These are phyloP conservation scores for Criorhina ranunculi DNA, from an alignment of 2,888 invertebrate genomes.

Conservation along the genomic window DNA sequence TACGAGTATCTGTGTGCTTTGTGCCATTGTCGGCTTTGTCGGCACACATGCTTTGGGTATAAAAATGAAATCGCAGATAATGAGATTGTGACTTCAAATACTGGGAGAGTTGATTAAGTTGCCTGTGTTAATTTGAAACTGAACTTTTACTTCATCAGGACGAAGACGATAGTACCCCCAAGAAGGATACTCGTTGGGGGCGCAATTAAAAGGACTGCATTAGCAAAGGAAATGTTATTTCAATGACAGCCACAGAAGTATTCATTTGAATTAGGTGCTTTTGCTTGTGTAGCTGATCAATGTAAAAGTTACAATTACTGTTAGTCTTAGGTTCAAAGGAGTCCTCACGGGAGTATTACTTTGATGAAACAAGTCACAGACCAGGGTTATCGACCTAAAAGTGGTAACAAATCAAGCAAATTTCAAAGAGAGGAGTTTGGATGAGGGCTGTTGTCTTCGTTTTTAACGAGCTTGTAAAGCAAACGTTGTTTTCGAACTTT, in stretches of 20 bases:
- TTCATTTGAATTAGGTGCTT: slow-evolving; percentile 31
- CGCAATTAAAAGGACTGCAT: slow-evolving; percentile 60
- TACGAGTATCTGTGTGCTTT: slow-evolving; percentile 29
- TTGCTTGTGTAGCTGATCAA: slow-evolving; percentile 38
- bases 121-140: slow-evolving; percentile 58
- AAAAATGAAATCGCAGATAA: slow-evolving; percentile 61
- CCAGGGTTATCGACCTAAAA: no score
- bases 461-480: no score
- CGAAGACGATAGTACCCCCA: background rate
- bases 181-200: slow-evolving; percentile 45
- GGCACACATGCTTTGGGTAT: slow-evolving; percentile 56
- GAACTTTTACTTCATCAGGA: slow-evolving; percentile 27
- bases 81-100: slow-evolving; percentile 69
- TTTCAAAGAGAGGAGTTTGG: no score
- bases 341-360: no score
- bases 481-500: no score
- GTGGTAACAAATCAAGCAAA: no score
- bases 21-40: slow-evolving; percentile 58
- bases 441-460: no score
- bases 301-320: background rate
- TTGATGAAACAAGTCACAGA: no score
- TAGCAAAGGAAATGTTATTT: slow-evolving; percentile 25
- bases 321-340: no score
- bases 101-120: slow-evolving; percentile 49
- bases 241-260: slow-evolving; percentile 27